Conservation (phyloP, 2,797 vertebrate genomes). For the Podarcis siculus region DNA sequence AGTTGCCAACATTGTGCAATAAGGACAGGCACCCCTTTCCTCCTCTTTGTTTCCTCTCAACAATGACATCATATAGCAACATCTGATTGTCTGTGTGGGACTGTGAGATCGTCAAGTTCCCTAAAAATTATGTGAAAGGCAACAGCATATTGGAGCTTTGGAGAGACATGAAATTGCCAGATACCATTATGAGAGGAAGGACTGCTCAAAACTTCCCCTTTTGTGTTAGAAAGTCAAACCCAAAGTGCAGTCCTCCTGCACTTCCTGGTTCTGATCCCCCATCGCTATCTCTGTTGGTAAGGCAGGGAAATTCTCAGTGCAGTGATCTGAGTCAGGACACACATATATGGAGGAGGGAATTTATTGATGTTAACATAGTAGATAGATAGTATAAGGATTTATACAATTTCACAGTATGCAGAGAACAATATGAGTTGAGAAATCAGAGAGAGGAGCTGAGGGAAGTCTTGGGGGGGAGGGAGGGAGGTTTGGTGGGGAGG, state of each 20-base stretch:
- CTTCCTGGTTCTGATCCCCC: too few relatives aligned
- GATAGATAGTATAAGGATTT: too few relatives aligned
- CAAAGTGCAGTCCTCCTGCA: not conserved
- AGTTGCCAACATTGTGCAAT: not conserved
- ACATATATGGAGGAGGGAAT: not conserved
- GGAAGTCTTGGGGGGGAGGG: too few relatives aligned
- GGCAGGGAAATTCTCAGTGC: not conserved
- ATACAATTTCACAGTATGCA: too few relatives aligned
- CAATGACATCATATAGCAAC: not conserved
- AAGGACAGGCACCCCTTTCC: not conserved
- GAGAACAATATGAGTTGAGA: too few relatives aligned
- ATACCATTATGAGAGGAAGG: not conserved
- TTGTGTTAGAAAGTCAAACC: not conserved
- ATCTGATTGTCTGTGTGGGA: not conserved
- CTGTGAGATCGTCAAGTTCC: not conserved
- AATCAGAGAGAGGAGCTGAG: too few relatives aligned
- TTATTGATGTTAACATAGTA: too few relatives aligned
- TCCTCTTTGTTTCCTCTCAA: not conserved
- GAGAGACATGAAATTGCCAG: not conserved
- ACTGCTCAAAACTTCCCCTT: not conserved
- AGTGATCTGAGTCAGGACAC: not conserved
- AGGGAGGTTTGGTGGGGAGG: too few relatives aligned
- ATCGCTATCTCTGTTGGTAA: not conserved
- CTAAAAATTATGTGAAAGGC: not conserved
- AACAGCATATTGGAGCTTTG: not conserved